phyloP scores from a whole-genome alignment of 2,888 invertebrate genomes.

The Cacoxenus indagator region DNA sequence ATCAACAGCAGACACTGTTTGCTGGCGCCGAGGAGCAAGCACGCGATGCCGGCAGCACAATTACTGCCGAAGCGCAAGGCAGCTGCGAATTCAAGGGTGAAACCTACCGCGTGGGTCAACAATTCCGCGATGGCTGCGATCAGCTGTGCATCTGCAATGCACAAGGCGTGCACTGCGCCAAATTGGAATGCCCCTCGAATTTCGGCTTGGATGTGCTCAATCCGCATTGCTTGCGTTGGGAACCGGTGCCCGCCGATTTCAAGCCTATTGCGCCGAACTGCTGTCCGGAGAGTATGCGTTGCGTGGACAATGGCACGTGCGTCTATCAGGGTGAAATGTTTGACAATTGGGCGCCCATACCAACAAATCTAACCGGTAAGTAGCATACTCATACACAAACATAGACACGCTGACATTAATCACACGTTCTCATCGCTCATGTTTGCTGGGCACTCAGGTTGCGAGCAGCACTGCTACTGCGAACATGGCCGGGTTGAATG shows the following conservation, averaged over 20 bases:
- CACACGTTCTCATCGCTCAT: constrained; percentile 19
- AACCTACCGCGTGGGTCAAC: constrained; percentile 74
- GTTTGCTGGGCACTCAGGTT: neutral
- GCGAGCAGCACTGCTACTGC: constrained; percentile 84
- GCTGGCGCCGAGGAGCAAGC: constrained; percentile 58
- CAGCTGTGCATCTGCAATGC: constrained; percentile 83
- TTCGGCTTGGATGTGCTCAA: constrained; percentile 89
- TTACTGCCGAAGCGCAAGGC: constrained; percentile 21
- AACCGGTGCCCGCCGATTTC: constrained; percentile 81
- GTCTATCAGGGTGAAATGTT: constrained; percentile 76
- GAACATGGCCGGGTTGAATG: constrained; percentile 90
- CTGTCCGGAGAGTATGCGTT: constrained; percentile 84
- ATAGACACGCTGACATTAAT: neutral
- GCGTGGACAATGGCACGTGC: constrained; percentile 87
- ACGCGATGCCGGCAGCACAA: constrained; percentile 51
- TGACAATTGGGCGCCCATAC: constrained; percentile 86
- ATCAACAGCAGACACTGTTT: constrained; percentile 32
- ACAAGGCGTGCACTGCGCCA: constrained; percentile 81
- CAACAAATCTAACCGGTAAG: constrained; percentile 77
- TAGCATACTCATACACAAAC: neutral
- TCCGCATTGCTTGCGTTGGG: constrained; percentile 89
- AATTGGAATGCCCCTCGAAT: constrained; percentile 85
- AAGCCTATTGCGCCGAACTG: constrained; percentile 82
- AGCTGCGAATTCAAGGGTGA: constrained; percentile 63
- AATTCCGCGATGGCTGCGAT: constrained; percentile 86